phyloP scores from a whole-genome alignment of 2,797 vertebrate genomes.

The Alauda arvensis region DNA sequence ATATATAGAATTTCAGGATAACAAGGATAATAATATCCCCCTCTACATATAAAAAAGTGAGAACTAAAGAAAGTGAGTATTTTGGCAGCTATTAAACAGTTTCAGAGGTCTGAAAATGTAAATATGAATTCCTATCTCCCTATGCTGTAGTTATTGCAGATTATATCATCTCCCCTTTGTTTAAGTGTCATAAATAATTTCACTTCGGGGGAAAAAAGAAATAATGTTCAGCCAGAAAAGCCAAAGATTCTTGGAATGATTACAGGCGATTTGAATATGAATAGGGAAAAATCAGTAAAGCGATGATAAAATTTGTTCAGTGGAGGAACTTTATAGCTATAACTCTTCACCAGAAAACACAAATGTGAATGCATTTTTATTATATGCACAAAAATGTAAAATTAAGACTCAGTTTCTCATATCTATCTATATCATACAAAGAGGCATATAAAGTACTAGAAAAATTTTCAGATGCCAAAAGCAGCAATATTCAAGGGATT shows the following conservation, averaged over 20 bases:
- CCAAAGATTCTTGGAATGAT: neutral
- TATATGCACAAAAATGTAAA: neutral
- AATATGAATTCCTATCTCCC: neutral
- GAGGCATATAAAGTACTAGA: neutral
- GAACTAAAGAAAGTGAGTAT: neutral
- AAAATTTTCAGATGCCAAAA: neutral
- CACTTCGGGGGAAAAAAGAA: accelerated
- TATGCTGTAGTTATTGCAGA: neutral
- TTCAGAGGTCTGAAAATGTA: neutral
- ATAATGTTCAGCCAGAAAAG: neutral
- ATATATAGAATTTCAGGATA: neutral
- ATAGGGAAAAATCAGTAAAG: neutral
- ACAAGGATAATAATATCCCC: neutral
- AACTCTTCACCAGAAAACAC: neutral
- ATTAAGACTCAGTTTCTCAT: neutral
- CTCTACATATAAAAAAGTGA: neutral
- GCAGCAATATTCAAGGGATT: neutral
- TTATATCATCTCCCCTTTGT: neutral
- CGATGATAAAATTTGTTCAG: neutral
- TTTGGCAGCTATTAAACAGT: neutral
- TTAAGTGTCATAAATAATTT: neutral
- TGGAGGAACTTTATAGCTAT: neutral
- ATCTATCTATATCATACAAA: neutral
- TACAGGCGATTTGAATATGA: neutral
- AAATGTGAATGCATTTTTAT: neutral